phyloP scores from a whole-genome alignment of 2,888 invertebrate genomes.

The Nebria brevicollis region DNA sequence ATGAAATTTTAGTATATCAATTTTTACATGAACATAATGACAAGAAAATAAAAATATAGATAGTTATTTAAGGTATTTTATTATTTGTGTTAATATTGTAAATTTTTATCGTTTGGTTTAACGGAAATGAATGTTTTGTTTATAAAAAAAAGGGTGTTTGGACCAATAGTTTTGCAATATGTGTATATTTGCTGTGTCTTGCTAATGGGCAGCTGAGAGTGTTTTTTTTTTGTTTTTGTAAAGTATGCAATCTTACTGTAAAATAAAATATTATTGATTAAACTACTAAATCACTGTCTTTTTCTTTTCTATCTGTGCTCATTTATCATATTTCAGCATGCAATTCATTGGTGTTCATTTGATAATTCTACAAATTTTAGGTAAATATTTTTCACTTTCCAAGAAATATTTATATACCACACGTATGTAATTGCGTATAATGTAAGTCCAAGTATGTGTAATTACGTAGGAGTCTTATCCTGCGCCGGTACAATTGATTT shows the following conservation, averaged over 20 bases:
- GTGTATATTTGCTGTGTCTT: constrained; percentile 46
- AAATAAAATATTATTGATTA: constrained; percentile 45
- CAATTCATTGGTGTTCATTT: background rate
- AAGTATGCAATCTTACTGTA: constrained; percentile 44
- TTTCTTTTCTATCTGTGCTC: constrained; percentile 27
- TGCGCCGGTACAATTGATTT: too few species aligned
- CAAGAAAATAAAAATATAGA: constrained; percentile 26
- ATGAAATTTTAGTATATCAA: constrained; percentile 41
- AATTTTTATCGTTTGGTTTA: constrained; percentile 37
- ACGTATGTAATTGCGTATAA: too few species aligned
- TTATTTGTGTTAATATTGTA: constrained; percentile 30
- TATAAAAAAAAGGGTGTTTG: constrained; percentile 46
- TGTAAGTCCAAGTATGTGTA: too few species aligned
- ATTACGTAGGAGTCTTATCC: too few species aligned
- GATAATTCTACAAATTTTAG: background rate
- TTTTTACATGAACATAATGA: constrained; percentile 41
- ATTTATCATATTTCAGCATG: constrained; percentile 8
- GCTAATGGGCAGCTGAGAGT: constrained; percentile 46
- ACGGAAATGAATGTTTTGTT: constrained; percentile 32
- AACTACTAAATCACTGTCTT: constrained; percentile 17
- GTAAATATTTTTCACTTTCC: background rate
- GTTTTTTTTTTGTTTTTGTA: constrained; percentile 44
- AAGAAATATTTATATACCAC: too few species aligned
- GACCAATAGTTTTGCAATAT: constrained; percentile 46
- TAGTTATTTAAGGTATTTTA: constrained; percentile 31